These are phyloP conservation scores for Cancer borealis DNA, from an alignment of 2,888 invertebrate species.

Conservation along the genomic window DNA sequence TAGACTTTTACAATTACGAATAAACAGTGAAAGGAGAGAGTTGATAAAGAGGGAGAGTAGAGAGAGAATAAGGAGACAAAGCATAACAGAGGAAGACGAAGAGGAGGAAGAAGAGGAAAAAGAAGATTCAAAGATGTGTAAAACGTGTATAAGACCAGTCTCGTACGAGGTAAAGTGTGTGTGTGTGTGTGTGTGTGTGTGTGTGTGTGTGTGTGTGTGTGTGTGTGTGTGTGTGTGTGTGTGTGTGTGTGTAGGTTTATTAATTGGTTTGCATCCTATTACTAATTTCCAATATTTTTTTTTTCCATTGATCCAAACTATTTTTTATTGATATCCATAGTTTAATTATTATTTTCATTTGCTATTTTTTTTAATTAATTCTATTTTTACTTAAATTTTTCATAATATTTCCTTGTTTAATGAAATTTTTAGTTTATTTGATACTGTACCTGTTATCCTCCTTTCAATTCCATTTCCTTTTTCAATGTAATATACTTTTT, in stretches of 20 bases:
- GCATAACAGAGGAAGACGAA: constrained; percentile 21
- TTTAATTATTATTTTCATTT: background rate
- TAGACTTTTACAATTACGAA: constrained; percentile 54
- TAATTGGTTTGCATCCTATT: background rate
- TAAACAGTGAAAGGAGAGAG: background rate
- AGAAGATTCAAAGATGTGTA: constrained; percentile 58
- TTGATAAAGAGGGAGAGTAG: constrained; percentile 30
- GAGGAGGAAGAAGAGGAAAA: background rate
- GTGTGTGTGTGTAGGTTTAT: background rate
- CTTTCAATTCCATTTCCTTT: background rate
- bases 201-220: constrained; percentile 46
- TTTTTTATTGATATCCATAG: background rate
- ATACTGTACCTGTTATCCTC: background rate
- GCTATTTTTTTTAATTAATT: background rate
- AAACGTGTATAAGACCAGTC: constrained; percentile 54
- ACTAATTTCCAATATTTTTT: background rate
- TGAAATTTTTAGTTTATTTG: background rate
- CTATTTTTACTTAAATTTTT: background rate
- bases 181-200: constrained; percentile 46
- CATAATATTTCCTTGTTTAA: background rate
- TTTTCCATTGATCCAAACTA: background rate
- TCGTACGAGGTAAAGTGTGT: background rate
- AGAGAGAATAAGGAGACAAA: constrained; percentile 38
- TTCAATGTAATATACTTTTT: background rate
- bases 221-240: background rate